Conservation (phyloP, 2,113 vertebrate genomes). For the Trachemys scripta region DNA sequence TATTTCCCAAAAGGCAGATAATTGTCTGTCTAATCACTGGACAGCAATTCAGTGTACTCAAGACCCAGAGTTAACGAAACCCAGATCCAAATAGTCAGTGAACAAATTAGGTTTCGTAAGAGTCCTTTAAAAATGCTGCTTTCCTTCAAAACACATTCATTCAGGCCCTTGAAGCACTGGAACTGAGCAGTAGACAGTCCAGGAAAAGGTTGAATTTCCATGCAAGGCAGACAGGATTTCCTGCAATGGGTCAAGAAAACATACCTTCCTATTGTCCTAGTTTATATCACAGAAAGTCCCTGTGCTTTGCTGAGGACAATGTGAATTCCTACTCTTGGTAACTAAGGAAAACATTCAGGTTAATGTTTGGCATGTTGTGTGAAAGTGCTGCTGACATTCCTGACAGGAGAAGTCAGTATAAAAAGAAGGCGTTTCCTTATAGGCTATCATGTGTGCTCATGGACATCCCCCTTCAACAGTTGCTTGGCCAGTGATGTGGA, state of each 20-base stretch:
- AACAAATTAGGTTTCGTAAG: not conserved
- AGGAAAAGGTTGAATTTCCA: conserved; percentile 73
- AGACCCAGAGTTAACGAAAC: not conserved
- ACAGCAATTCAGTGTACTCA: accelerated
- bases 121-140: not conserved
- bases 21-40: not conserved
- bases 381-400: not conserved
- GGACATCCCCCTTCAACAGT: not conserved
- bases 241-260: conserved; percentile 82
- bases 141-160: not conserved
- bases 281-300: conserved; percentile 63
- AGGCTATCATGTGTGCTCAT: not conserved
- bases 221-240: conserved; percentile 81
- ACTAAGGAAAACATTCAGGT: conserved; percentile 69
- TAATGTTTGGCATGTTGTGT: not conserved
- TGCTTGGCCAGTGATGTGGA: conserved; percentile 37
- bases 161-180: not conserved
- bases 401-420: conserved; percentile 18
- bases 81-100: not conserved
- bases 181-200: not conserved
- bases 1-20: not conserved
- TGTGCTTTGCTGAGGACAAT: conserved; percentile 57
- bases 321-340: conserved; percentile 56
- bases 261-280: conserved; percentile 79
- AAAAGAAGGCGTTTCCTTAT: not conserved